Evolutionary conservation across 1,140 invertebrate genomes (phyloP), one percentile per base, ranked within the genome.

Genomic region (Chrysomallon squamiferum): DNA sequence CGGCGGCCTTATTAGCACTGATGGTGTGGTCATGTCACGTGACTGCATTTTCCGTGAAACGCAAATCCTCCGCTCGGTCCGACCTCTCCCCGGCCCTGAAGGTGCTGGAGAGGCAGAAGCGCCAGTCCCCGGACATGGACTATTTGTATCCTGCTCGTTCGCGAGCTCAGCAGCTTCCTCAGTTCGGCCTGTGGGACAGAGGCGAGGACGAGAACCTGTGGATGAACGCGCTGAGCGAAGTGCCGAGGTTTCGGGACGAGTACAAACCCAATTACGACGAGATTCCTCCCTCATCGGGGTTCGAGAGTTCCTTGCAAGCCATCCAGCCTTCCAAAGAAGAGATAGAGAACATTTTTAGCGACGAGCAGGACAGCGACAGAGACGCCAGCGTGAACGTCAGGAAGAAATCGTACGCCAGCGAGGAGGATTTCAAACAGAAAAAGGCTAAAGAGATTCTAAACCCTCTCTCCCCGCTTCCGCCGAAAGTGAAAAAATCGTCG

Each of bases 161-260:
- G 3, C 22, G 43, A 20, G 49, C 29, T 1, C 30, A 20, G 22
- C 30, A 20, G 22, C 45, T 62, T 2, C 15, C 56, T 18, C 4
- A 27, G 5, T 59, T 56, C n/a, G 69, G 68, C 45, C 25, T 65
- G 18, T 56, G 43, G 11, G 62, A 67, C n/a, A 68, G 69, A 65
- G 30, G 27, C 30, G 60, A 49, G 30, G 22, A 4, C 18, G 54
- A 11, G 22, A 33, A 18, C 2, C n/a, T n/a, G 25, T 27, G 4
- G 22, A 20, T 43, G 22, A n/a, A 35, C 18, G 29, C 1, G 29
- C 20, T 58, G 20, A 2, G 25, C 20, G 65, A 61, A 25, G 11
- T 22, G 20, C 20, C 25, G 0, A 49, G 25, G 33, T 54, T 22
- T 22, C n/a, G 50, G 25, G 50, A 54, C 15, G 50, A 54, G 4